phyloP scores from a whole-genome alignment of 2,888 invertebrate species.

The Ormyrus labotus region DNA sequence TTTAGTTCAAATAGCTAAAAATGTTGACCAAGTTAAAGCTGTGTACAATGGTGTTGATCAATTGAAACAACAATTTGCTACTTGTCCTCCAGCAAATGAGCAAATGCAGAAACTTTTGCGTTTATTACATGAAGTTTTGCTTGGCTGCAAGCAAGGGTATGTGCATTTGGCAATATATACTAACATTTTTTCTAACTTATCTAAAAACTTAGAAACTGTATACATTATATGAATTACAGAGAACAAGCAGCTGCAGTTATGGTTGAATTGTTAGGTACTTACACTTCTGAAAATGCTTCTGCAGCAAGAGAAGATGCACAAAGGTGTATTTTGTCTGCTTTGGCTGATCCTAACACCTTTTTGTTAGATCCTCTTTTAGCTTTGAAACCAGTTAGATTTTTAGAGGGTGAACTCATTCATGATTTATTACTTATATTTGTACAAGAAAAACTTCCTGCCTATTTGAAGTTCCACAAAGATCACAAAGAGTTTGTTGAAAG shows the following conservation, averaged over 20 bases:
- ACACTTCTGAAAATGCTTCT: conserved; percentile 97
- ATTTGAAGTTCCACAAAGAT: conserved; percentile 93
- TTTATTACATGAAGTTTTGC: conserved; percentile 90
- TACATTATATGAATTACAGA: conserved; percentile 75
- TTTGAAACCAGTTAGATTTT: conserved; percentile 94
- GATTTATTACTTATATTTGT: conserved; percentile 96
- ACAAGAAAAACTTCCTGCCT: conserved; percentile 93
- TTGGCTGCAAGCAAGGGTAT: conserved; percentile 91
- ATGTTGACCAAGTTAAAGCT: conserved; percentile 89
- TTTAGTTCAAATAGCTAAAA: conserved; percentile 91
- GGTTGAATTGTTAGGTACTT: conserved; percentile 97
- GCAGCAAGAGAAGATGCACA: conserved; percentile 98
- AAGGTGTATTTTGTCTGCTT: conserved; percentile 95
- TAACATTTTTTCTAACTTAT: background rate
- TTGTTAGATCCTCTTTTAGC: conserved; percentile 95
- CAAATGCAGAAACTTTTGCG: conserved; percentile 94
- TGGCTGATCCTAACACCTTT: conserved; percentile 97
- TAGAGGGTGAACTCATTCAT: conserved; percentile 96
- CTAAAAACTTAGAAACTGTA: background rate
- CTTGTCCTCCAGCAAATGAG: conserved; percentile 89
- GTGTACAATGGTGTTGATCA: conserved; percentile 91
- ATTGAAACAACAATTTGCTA: conserved; percentile 87
- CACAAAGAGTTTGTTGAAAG: conserved; percentile 92
- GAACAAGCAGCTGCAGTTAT: conserved; percentile 96
- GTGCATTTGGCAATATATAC: background rate